These are phyloP conservation scores for Hemicordylus capensis DNA, from an alignment of 2,113 vertebrate genomes.

Conservation along the genomic window DNA sequence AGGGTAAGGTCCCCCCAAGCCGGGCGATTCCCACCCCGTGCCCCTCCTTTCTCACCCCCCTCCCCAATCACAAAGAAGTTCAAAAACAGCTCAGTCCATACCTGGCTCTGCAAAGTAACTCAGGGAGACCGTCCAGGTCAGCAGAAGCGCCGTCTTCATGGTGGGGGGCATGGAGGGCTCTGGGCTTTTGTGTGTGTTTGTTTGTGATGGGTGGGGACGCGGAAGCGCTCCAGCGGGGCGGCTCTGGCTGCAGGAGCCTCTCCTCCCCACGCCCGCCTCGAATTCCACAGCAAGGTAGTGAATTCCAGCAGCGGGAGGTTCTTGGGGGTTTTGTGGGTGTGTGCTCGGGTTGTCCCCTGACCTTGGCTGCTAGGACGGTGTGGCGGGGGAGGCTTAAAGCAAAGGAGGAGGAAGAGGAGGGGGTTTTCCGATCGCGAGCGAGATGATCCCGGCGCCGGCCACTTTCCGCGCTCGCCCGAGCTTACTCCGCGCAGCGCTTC, in stretches of 20 bases:
- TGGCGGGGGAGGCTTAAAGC: too few relatives aligned
- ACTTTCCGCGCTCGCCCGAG: neutral
- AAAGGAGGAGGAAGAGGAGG: too few relatives aligned
- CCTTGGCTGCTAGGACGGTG: neutral
- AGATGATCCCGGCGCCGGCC: neutral
- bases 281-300: neutral
- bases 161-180: neutral
- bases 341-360: neutral
- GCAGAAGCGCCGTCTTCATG: conserved; percentile 6
- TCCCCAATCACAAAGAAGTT: neutral
- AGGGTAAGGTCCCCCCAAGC: neutral
- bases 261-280: too few relatives aligned
- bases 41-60: neutral
- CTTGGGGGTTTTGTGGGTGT: too few relatives aligned
- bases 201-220: neutral
- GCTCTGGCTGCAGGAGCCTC: neutral
- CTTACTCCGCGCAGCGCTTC: neutral
- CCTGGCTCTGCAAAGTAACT: conserved; percentile 1
- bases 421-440: neutral
- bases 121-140: neutral
- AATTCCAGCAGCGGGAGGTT: neutral
- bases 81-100: neutral
- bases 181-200: neutral
- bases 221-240: neutral
- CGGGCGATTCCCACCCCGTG: too few relatives aligned